A percentile compares a stretch with the other conserved stretches of the same genome.
phyloP scores from a whole-genome alignment of 2,888 invertebrate genomes.

The Tenthredo mesomela region DNA sequence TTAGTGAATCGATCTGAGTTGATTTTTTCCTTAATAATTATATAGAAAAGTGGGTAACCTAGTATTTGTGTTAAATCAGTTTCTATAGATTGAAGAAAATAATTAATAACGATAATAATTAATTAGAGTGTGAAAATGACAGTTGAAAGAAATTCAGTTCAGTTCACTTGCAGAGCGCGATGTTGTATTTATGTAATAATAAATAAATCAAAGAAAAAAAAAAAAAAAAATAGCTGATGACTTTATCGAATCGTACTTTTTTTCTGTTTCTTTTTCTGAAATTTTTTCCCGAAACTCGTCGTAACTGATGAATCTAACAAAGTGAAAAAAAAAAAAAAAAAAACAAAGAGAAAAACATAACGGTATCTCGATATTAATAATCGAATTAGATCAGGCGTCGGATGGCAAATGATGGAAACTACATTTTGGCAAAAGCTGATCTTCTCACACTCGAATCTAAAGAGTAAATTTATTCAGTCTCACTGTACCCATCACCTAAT shows the following conservation, averaged over 20 bases:
- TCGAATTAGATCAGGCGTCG: not conserved
- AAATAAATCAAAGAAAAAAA: not conserved
- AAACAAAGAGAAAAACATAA: too few species aligned
- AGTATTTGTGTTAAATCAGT: not conserved
- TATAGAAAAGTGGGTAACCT: not conserved
- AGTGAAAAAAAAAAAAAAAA: not conserved
- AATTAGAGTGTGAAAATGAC: not conserved
- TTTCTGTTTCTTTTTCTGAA: too few species aligned
- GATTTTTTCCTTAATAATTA: not conserved
- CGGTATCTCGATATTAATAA: not conserved
- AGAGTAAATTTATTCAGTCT: constrained; percentile 32
- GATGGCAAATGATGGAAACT: not conserved
- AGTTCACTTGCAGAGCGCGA: not conserved
- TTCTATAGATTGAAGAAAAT: not conserved
- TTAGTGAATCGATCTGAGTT: too few species aligned
- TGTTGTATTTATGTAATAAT: not conserved
- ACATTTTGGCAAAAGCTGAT: constrained; percentile 34
- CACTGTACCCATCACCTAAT: not conserved
- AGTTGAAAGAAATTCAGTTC: not conserved
- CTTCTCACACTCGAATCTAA: constrained; percentile 12
- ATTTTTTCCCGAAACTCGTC: not conserved
- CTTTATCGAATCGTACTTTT: not conserved
- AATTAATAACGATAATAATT: not conserved
- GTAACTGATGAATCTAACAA: not conserved
- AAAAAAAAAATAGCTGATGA: not conserved